Evolutionary conservation across 2,797 vertebrate species (phyloP).

Genomic region (Sebastes steindachneri): DNA sequence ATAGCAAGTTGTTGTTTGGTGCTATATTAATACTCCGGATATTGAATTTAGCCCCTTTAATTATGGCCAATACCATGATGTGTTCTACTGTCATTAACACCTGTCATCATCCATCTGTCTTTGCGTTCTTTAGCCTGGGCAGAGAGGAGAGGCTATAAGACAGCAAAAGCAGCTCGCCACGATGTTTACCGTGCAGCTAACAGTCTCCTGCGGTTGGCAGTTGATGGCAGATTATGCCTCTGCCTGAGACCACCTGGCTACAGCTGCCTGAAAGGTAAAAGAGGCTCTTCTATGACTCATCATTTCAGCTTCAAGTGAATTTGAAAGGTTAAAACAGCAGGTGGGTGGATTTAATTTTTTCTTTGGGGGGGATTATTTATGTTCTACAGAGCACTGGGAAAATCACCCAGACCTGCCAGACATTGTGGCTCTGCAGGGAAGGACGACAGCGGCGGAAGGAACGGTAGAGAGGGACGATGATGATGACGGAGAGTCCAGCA

Average conservation of each 20-base stretch:
- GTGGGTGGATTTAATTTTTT: not conserved
- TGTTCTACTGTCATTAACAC: not conserved
- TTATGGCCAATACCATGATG: not conserved
- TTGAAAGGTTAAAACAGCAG: not conserved
- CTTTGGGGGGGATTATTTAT: not conserved
- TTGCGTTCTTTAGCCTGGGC: conserved; percentile 87
- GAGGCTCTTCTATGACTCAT: not conserved
- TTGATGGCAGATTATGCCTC: conserved; percentile 91
- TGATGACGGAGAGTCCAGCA: conserved; percentile 88
- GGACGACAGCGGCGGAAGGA: conserved; percentile 64
- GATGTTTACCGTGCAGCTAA: conserved; percentile 93
- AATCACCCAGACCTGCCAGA: conserved; percentile 87
- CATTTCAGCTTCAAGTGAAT: not conserved
- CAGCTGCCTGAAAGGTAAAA: conserved; percentile 86
- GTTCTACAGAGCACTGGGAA: conserved; percentile 86
- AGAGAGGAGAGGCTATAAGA: conserved; percentile 92
- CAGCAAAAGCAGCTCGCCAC: conserved; percentile 89
- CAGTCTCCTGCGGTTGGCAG: conserved; percentile 89
- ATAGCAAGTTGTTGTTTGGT: no score
- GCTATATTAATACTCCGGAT: no score
- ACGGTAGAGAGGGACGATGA: conserved; percentile 72
- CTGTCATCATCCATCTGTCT: not conserved
- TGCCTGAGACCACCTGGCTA: conserved; percentile 89
- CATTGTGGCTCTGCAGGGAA: conserved; percentile 85
- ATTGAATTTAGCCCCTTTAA: not conserved